phyloP scores from a whole-genome alignment of 2,113 vertebrate genomes.

The Platycercus adscitus region DNA sequence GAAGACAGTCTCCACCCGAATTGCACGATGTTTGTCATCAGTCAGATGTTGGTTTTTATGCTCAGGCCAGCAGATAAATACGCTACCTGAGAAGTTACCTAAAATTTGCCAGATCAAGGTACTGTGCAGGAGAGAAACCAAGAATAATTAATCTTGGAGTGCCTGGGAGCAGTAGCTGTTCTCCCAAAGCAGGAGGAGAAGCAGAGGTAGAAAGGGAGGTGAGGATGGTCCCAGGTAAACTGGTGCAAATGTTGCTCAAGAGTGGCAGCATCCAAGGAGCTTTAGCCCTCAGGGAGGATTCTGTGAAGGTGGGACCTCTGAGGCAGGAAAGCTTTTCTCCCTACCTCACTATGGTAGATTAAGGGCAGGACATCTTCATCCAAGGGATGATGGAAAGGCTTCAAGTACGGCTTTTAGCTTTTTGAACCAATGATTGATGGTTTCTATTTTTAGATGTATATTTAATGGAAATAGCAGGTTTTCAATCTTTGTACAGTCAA shows the following conservation, averaged over 20 bases:
- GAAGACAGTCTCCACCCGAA: background rate
- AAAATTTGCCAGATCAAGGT: constrained; percentile 28
- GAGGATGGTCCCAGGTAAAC: background rate
- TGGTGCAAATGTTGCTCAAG: background rate
- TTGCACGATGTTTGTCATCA: background rate
- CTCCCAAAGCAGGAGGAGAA: background rate
- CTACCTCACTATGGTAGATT: background rate
- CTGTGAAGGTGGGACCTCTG: background rate
- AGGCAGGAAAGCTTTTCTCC: background rate
- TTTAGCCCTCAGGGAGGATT: background rate
- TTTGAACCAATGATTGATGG: background rate
- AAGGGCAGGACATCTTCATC: background rate
- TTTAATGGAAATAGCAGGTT: background rate
- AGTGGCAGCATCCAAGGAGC: accelerated
- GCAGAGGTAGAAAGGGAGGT: background rate
- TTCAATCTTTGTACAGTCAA: background rate
- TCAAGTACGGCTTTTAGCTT: background rate
- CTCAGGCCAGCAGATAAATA: background rate
- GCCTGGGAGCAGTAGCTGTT: background rate
- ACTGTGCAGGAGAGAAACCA: background rate
- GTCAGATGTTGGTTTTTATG: background rate
- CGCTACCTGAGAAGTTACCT: background rate
- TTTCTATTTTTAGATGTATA: background rate
- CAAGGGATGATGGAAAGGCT: background rate
- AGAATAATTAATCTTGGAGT: constrained; percentile 12